Evolutionary conservation across 1,140 invertebrate species (phyloP), one percentile per base, ranked within the genome.

Genomic region (Aphaenogaster rudis): DNA sequence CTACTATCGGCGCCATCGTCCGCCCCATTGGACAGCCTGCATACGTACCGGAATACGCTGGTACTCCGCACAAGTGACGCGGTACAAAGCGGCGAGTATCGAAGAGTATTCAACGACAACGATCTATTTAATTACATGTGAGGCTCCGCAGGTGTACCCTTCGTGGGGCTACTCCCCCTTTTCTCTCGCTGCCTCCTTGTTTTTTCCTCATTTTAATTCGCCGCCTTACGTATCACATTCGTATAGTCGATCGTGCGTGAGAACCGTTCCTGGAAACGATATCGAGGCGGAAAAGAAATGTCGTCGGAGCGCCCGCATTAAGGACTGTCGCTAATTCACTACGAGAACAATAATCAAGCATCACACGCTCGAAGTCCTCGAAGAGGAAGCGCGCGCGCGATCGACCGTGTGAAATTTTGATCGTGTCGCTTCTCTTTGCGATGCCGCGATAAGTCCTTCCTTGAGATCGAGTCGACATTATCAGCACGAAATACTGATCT

Each of bases 61-160:
- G 52, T 64, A 84, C 50, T 52, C 66, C 67, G 67, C n/a, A 45
- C 9, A 74, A 39, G 17, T 89, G 33, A 28, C 21, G 42, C 21
- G 59, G 45, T 74, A 85, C 78, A 57, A 88, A 81, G 91, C 84
- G 63, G 33, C 78, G 66, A 69, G 66, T 69, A 69, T 81, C 90
- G 90, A 92, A 92, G 88, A 91, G 90, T 88, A 89, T 77, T 54
- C 72, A 63, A 78, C 78, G 89, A 90, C 90, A 91, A 93, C 84
- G 86, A 89, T 90, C 89, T 92, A 92, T 93, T 91, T 93, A 94
- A 93, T 94, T 93, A 91, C 88, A 93, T 77, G 88, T 88, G 71
- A 92, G 76, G 82, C 90, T 90, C 92, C 84, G 93, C 93, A 94
- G 93, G 93, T 94, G 93, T 93, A 89, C 67, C 74, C 63, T 52